Evolutionary conservation across 2,888 invertebrate species (phyloP), one percentile per base, ranked within the genome.

Genomic region (Ceraclea dissimilis): DNA sequence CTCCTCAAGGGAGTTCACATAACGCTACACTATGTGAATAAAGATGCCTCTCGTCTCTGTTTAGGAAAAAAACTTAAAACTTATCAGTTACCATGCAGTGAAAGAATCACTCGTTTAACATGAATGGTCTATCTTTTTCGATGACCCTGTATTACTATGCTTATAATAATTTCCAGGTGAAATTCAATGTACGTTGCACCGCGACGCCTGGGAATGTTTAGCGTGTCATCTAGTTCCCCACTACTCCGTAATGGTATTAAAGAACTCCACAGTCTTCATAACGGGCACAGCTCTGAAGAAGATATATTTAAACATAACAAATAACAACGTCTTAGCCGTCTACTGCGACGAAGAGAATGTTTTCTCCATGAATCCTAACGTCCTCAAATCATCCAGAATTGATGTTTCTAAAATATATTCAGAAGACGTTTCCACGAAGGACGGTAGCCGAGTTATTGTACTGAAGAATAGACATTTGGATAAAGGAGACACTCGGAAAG

Each of bases 111-210:
- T 20, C 19, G 2, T 48, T 50, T 50, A 1, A 8, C 13, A 10
- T 33, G 8, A 10, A 33, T 33, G 33, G 8, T 33, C 13, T n/a
- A n/a, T n/a, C n/a, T n/a, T n/a, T n/a, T n/a, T n/a, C n/a, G n/a
- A n/a, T n/a, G n/a, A n/a, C n/a, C n/a, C n/a, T n/a, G n/a, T n/a
- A n/a, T n/a, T n/a, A n/a, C n/a, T n/a, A n/a, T n/a, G n/a, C n/a
- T n/a, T n/a, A n/a, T n/a, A n/a, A n/a, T n/a, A n/a, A n/a, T 31
- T 69, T 59, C 66, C 68, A 59, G 75, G 69, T 18, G 69, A 68
- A 53, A 73, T 76, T 58, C 68, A 69, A 56, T 75, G 73, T 13
- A 72, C 70, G 17, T 62, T 76, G 51, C 75, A 76, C 54, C 67
- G 69, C 16, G 71, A 72, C 44, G 70, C 75, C 31, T 69, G 70